Percentiles rank a stretch among this genome's conserved stretches.
These are phyloP conservation scores for Micoletzkya japonica DNA, from an alignment of 2,888 invertebrate species.

Conservation along the genomic window DNA sequence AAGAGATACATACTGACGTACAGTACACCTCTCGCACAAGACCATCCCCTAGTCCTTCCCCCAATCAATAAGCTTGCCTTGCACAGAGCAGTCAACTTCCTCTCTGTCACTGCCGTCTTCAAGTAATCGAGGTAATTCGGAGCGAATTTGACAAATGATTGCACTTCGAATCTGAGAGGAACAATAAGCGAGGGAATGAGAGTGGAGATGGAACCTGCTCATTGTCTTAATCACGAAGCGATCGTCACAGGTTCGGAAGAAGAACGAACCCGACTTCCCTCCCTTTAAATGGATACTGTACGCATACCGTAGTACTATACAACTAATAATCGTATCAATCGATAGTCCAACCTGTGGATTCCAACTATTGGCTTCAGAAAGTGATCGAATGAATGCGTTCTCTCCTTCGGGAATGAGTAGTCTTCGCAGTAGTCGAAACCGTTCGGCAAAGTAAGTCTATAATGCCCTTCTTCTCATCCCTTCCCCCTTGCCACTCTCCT, in stretches of 20 bases:
- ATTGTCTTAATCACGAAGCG: slow-evolving; percentile 61
- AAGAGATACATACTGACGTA: background rate
- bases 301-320: background rate
- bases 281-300: slow-evolving; percentile 69
- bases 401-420: slow-evolving; percentile 70
- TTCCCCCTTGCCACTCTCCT: slow-evolving; percentile 65
- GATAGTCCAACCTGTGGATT: slow-evolving; percentile 75
- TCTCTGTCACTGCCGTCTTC: slow-evolving; percentile 64
- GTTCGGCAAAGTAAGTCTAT: slow-evolving; percentile 77
- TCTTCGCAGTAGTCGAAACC: slow-evolving; percentile 81
- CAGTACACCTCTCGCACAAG: background rate
- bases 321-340: background rate
- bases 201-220: slow-evolving; percentile 10
- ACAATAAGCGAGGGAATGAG: background rate
- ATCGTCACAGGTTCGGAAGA: slow-evolving; percentile 78
- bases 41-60: background rate
- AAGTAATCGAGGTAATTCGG: slow-evolving; percentile 92
- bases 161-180: slow-evolving; percentile 79
- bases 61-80: slow-evolving; percentile 67
- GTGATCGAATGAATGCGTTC: slow-evolving; percentile 77
- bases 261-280: slow-evolving; percentile 94
- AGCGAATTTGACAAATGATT: slow-evolving; percentile 88
- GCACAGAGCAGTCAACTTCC: slow-evolving; percentile 76
- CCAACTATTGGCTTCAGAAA: slow-evolving; percentile 85
- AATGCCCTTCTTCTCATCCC: background rate